These are phyloP conservation scores for Cerastoderma edule DNA, from an alignment of 2,888 invertebrate species.

Conservation along the genomic window DNA sequence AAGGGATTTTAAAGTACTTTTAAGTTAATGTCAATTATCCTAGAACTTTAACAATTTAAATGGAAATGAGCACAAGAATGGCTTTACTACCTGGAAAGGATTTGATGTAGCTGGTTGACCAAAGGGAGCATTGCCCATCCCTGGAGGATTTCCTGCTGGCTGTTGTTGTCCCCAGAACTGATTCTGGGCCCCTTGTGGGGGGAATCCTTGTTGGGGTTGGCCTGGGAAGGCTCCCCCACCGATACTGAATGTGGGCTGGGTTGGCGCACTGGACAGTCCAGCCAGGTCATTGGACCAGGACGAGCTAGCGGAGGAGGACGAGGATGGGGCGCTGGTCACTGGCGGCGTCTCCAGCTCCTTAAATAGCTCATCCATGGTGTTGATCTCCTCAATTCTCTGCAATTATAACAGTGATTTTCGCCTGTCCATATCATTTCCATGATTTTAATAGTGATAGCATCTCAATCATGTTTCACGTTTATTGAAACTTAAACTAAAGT, in stretches of 20 bases:
- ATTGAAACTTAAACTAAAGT: no score
- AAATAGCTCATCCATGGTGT: slow-evolving; percentile 72
- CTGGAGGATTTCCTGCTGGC: slow-evolving; percentile 9
- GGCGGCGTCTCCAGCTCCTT: slow-evolving; percentile 62
- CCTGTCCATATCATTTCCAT: no score
- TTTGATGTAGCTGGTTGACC: slow-evolving; percentile 31
- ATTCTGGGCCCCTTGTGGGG: slow-evolving; percentile 10
- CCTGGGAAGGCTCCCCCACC: slow-evolving; percentile 40
- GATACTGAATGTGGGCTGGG: slow-evolving; percentile 40
- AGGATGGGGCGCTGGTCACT: slow-evolving; percentile 31
- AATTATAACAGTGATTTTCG: no score
- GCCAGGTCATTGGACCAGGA: slow-evolving; percentile 41
- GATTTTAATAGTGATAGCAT: no score
- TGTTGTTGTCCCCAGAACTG: slow-evolving; percentile 22
- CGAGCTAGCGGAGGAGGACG: slow-evolving; percentile 5
- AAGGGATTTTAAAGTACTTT: no score
- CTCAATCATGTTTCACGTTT: no score
- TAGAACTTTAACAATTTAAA: no score
- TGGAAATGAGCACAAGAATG: no score
- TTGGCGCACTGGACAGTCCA: slow-evolving; percentile 31
- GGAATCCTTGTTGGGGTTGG: slow-evolving; percentile 19
- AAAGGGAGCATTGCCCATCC: slow-evolving; percentile 17
- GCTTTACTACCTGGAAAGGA: slow-evolving; percentile 37
- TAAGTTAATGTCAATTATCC: no score
- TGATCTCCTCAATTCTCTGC: slow-evolving; percentile 73